A percentile compares a stretch with the other conserved stretches of the same genome.
Conservation (phyloP, 2,888 invertebrate species). For the Oeneis ivallda region DNA sequence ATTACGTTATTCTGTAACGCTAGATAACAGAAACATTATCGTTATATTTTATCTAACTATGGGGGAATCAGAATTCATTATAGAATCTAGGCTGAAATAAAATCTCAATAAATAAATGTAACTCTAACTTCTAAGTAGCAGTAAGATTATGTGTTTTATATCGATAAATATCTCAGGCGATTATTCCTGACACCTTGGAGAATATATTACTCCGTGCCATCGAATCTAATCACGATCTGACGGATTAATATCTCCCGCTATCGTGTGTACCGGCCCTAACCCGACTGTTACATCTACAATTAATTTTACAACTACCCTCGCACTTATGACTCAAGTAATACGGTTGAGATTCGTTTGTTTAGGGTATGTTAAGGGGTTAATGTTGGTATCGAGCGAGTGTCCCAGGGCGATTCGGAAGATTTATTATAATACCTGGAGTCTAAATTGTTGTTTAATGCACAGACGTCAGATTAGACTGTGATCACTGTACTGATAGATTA, state of each 20-base stretch:
- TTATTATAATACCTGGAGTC: conserved; percentile 75
- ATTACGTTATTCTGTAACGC: too few species aligned
- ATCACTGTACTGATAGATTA: conserved; percentile 44
- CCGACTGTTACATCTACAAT: conserved; percentile 59
- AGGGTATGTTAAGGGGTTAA: conserved; percentile 2
- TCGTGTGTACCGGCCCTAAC: conserved; percentile 60
- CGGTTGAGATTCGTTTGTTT: conserved; percentile 40
- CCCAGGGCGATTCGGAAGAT: conserved; percentile 66
- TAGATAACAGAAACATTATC: too few species aligned
- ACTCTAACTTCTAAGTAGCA: too few species aligned
- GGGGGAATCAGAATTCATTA: too few species aligned
- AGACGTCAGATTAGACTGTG: conserved; percentile 58
- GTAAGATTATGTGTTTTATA: conserved; percentile 10
- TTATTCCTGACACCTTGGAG: conserved; percentile 65
- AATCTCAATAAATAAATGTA: too few species aligned
- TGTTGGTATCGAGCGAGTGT: conserved; percentile 54
- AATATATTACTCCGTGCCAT: conserved; percentile 78
- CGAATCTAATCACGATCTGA: conserved; percentile 80
- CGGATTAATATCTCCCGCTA: conserved; percentile 75
- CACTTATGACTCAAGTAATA: conserved; percentile 40
- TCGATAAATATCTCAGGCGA: conserved; percentile 38
- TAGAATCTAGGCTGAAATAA: too few species aligned
- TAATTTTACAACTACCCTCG: conserved; percentile 37
- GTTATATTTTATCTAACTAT: too few species aligned
- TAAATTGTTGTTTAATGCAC: conserved; percentile 72